Base-by-base conservation (phyloP, 2,113 vertebrate species). In the Pungitius pungitius region DNA sequence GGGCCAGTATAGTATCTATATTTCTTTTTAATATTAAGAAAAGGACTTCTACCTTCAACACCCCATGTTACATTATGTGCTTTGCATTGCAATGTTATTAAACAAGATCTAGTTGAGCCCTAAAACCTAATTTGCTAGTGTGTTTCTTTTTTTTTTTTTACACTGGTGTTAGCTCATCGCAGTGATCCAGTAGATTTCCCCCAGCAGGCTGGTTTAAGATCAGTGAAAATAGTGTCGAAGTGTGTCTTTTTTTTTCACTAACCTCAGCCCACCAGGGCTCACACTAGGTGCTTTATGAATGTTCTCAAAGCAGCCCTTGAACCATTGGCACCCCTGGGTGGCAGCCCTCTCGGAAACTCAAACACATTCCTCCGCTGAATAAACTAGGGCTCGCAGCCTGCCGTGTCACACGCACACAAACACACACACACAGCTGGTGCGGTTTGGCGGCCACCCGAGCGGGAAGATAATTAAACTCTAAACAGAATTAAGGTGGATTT, bases 401-500 rank as follows among this genome's bases (percentile, higher is more conserved):
- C 78, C 80, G 61, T 87, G 83, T 84, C 81, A 77, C 83, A 79
- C 74, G 78, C 66, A 47, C 60, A 68, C 27, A 26, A 62, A 83
- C 30, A 30, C 78, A 81, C 77, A 86, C 87, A 85, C 78, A 86
- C 93, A 93, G 93, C 92, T 94, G 93, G 83, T 94, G 92, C 12
- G 85, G 90, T 93, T 93, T 93, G 91, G 92, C 75, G 75, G 90
- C 90, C 90, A 92, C 89, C 88, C 93, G 90, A 92, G 89, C 84
- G 64, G 87, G 82, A 86, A 89, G 82, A 87, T 93, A 92, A 94
- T 93, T 93, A 87, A 87, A 92, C 89, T 91, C 92, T 89, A 93
- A 92, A 93, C 88, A 92, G 90, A 93, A 93, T 93, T 93, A 92
- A 89, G 85, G 85, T 75, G 69, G 85, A 89, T 91, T 91, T 90